Percentiles rank a stretch among this genome's conserved stretches.
phyloP scores from a whole-genome alignment of 1,140 invertebrate genomes.

The Phocides pigmalion region DNA sequence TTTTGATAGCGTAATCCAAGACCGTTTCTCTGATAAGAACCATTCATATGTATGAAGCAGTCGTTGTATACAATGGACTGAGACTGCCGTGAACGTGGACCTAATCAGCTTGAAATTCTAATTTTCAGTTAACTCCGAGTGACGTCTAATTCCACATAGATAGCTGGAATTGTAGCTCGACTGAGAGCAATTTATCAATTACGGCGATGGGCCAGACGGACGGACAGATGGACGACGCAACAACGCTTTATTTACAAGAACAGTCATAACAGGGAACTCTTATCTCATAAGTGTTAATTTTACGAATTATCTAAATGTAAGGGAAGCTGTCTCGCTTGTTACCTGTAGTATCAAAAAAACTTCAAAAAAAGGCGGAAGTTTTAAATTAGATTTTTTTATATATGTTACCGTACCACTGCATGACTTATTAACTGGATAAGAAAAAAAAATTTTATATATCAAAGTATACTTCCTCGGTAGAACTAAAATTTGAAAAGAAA shows the following conservation, averaged over 20 bases:
- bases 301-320: background rate
- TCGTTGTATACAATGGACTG: background rate
- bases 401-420: too few species aligned
- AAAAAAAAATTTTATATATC: too few species aligned
- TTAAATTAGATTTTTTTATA: too few species aligned
- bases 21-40: background rate
- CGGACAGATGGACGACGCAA: conserved; percentile 9
- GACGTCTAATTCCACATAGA: conserved; percentile 1
- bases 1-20: conserved; percentile 8
- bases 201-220: background rate
- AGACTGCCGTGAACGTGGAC: background rate
- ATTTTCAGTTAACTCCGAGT: conserved; percentile 18
- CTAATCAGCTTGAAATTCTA: conserved; percentile 27
- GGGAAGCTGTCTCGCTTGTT: background rate
- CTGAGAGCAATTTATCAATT: conserved; percentile 30
- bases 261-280: background rate
- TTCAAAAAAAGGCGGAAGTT: too few species aligned
- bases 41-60: conserved; percentile 2
- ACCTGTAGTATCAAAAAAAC: too few species aligned
- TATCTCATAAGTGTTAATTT: too few species aligned
- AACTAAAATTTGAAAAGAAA: too few species aligned
- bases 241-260: background rate
- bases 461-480: too few species aligned
- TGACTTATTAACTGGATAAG: too few species aligned
- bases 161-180: conserved; percentile 7